These are phyloP conservation scores for Chondrilla cf. caribensis DNA, from an alignment of 37 sponge, comb jelly and placozoan species.

Conservation along the genomic window DNA sequence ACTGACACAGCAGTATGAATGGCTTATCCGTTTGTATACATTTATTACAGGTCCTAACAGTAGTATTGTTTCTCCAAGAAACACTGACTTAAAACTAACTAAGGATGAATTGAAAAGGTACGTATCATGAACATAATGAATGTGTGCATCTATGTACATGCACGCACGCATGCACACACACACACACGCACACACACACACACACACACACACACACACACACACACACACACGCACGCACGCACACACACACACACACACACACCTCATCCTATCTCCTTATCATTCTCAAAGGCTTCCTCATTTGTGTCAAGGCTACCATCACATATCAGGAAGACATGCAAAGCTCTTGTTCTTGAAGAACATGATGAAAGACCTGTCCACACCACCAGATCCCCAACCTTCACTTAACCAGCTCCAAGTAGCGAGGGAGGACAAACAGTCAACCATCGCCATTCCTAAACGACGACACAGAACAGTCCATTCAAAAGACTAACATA, in stretches of 20 bases:
- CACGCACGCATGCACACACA: background rate
- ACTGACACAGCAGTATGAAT: no score
- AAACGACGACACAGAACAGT: no score
- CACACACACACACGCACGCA: background rate
- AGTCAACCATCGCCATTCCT: no score
- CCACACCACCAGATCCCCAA: background rate
- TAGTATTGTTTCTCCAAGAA: no score
- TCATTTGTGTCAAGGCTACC: slow-evolving; percentile 3
- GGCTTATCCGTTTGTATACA: no score
- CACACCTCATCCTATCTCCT: no score
- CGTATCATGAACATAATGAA: background rate
- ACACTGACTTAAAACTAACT: no score
- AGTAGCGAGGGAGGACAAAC: no score
- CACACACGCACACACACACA: background rate
- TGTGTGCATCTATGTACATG: background rate
- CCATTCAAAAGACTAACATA: no score
- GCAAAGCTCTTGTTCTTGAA: background rate
- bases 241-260: background rate
- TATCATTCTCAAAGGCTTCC: background rate
- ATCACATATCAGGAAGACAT: background rate
- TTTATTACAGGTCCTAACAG: no score
- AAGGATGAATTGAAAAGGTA: no score
- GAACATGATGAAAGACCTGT: background rate
- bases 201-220: background rate
- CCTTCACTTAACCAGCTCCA: no score